phyloP scores from a whole-genome alignment of 2,113 vertebrate genomes.

The Notarius lentiginosus region DNA sequence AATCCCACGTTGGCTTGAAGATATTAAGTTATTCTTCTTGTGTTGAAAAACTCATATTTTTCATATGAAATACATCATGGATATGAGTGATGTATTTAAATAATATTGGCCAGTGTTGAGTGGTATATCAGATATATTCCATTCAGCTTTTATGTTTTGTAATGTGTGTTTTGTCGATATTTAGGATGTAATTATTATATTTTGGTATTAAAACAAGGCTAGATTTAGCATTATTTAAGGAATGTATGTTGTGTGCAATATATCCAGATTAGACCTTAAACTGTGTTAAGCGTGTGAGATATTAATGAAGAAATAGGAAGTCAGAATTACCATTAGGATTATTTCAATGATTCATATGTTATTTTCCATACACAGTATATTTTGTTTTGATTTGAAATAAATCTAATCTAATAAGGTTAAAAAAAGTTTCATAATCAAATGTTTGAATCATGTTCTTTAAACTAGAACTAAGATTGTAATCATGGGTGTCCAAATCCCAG shows the following conservation, averaged over 20 bases:
- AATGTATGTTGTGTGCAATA: neutral
- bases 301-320: neutral
- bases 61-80: too few species aligned
- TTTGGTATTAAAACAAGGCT: neutral
- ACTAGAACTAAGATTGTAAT: neutral
- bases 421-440: neutral
- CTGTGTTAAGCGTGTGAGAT: neutral
- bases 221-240: too few species aligned
- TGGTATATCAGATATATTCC: too few species aligned
- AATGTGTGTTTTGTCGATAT: neutral
- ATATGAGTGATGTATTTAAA: too few species aligned
- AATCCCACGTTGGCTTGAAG: too few species aligned
- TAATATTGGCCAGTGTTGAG: too few species aligned
- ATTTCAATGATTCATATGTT: neutral
- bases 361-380: neutral
- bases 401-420: neutral
- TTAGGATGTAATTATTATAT: neutral
- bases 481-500: constrained; percentile 2
- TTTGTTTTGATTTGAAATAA: neutral
- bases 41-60: too few species aligned
- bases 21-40: too few species aligned
- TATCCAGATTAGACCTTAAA: neutral
- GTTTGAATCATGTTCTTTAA: neutral
- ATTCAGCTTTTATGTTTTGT: too few species aligned
- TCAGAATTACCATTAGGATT: neutral